A percentile compares a stretch with the other conserved stretches of the same genome.
Evolutionary conservation across 2,797 vertebrate species (phyloP).

Genomic region (Limosa lapponica): DNA sequence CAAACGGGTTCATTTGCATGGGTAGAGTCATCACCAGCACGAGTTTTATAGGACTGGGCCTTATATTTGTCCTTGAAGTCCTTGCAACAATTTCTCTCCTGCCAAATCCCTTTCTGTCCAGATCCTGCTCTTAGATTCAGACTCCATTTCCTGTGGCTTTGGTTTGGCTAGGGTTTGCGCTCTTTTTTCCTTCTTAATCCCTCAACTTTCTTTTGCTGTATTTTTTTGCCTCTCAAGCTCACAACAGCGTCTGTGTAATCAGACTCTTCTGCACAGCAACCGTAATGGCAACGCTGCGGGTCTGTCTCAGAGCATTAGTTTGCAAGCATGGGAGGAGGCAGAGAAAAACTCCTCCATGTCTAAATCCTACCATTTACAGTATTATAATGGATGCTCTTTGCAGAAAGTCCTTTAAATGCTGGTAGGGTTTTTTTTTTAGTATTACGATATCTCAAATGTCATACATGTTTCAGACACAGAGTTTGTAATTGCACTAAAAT

Average conservation of each 20-base stretch:
- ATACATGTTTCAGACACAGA: background rate
- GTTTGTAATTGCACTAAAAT: background rate
- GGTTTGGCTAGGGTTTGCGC: conserved; percentile 14
- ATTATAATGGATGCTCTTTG: rapidly evolving
- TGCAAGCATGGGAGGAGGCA: background rate
- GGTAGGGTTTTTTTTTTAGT: background rate
- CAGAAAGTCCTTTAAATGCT: background rate
- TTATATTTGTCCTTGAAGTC: background rate
- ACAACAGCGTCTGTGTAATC: background rate
- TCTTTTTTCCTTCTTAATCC: conserved; percentile 37
- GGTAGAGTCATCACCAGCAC: rapidly evolving
- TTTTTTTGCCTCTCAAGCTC: background rate
- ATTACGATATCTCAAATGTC: background rate
- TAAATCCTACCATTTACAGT: background rate
- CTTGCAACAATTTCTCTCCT: background rate
- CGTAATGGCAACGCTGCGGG: background rate
- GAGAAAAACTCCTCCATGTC: background rate
- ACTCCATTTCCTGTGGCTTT: conserved; percentile 61
- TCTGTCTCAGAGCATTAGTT: background rate
- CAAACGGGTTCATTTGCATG: background rate
- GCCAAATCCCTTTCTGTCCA: conserved; percentile 52
- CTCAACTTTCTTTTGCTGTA: conserved; percentile 27
- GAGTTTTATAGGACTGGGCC: background rate
- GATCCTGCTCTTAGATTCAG: conserved; percentile 26
- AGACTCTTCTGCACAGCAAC: background rate